Conservation (phyloP, 2,797 vertebrate species). For the Hafferia zeledoni region DNA sequence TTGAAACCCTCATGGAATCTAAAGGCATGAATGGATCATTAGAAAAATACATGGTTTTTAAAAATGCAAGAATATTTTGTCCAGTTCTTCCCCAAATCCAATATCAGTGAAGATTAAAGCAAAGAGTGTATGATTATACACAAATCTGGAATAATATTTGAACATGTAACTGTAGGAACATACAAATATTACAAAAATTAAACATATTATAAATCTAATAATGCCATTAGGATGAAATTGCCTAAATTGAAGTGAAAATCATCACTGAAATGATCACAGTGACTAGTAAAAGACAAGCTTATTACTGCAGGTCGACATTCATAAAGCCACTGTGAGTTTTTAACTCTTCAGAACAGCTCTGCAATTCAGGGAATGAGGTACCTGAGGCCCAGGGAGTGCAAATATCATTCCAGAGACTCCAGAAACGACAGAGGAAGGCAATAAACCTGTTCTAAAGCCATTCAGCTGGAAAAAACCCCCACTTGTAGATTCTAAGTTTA, state of each 20-base stretch:
- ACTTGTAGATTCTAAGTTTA: not conserved
- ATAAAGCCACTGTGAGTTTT: not conserved
- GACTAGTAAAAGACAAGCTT: not conserved
- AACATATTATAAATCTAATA: not conserved
- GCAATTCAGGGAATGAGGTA: not conserved
- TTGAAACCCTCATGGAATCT: not conserved
- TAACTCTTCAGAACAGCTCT: not conserved
- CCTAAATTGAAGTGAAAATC: not conserved
- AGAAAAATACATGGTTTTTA: not conserved
- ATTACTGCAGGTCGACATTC: not conserved
- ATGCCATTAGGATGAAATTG: not conserved
- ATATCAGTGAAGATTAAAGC: not conserved
- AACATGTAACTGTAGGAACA: not conserved
- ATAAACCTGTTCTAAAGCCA: not conserved
- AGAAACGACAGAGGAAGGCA: not conserved
- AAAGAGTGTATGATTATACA: not conserved
- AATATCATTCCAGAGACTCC: not conserved
- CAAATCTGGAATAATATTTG: not conserved
- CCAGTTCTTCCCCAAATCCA: not conserved
- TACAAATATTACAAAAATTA: not conserved
- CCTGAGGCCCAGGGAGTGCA: not conserved
- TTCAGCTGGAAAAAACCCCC: not conserved
- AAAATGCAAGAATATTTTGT: not conserved
- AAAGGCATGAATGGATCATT: not conserved
- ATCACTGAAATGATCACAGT: not conserved